These are phyloP conservation scores for Nannospalax galili DNA, from an alignment of 2,113 vertebrate species.

Conservation along the genomic window DNA sequence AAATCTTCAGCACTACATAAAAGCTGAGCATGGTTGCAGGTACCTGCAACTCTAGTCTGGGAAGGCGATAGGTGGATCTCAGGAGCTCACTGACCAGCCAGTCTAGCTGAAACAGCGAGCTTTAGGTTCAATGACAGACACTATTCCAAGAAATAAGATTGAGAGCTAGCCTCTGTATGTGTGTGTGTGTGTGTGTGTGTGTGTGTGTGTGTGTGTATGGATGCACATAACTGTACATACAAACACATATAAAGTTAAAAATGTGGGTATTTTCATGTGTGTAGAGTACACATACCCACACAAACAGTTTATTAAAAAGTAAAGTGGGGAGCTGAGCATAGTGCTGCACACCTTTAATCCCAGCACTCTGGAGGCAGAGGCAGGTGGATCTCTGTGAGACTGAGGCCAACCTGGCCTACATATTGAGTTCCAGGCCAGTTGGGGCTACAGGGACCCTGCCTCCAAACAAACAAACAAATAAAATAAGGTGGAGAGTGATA, in stretches of 20 bases:
- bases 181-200: neutral
- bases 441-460: no score
- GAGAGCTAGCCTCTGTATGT: no score
- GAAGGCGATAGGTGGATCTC: no score
- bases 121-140: neutral
- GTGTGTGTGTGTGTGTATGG: neutral
- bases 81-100: neutral
- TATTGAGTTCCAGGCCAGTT: no score
- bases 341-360: no score
- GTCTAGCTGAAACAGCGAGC: neutral
- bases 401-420: no score
- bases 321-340: no score
- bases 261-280: no score
- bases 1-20: neutral
- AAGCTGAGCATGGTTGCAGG: neutral
- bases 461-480: neutral
- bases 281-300: neutral
- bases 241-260: neutral
- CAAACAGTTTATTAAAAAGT: no score
- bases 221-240: neutral
- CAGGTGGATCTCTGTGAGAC: no score
- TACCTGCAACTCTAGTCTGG: neutral
- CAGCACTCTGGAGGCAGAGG: no score
- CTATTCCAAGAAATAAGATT: neutral
- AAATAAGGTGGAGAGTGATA: neutral